Conservation (phyloP, 2,888 invertebrate species). For the Leptogaster cylindrica region DNA sequence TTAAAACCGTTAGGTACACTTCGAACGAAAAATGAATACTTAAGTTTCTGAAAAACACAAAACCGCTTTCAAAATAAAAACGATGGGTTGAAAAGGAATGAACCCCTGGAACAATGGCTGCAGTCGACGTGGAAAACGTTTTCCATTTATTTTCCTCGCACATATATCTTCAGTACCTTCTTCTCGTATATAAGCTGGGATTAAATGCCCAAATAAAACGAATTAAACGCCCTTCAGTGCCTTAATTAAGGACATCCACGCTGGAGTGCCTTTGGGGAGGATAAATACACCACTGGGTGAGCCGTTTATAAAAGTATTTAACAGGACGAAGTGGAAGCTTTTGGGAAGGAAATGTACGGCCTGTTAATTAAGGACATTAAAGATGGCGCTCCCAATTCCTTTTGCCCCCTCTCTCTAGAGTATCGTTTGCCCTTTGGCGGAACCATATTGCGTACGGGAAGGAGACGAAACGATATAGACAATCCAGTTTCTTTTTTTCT, state of each 20-base stretch:
- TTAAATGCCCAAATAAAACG: slow-evolving; percentile 51
- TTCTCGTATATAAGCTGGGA: slow-evolving; percentile 34
- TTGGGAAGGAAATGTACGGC: slow-evolving; percentile 44
- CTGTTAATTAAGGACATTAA: slow-evolving; percentile 48
- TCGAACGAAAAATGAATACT: too few species aligned
- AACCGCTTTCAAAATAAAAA: too few species aligned
- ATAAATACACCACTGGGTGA: slow-evolving; percentile 46
- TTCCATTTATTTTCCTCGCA: neutral
- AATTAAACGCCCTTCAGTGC: slow-evolving; percentile 62
- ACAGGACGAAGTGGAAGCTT: slow-evolving; percentile 43
- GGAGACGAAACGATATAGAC: neutral
- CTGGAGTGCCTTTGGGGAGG: slow-evolving; percentile 31
- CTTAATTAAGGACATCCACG: slow-evolving; percentile 59
- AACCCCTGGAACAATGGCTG: neutral
- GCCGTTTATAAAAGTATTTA: slow-evolving; percentile 47
- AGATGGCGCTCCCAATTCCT: slow-evolving; percentile 41
- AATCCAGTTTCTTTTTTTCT: neutral
- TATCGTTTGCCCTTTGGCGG: neutral
- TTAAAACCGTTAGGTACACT: too few species aligned
- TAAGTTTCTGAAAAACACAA: too few species aligned
- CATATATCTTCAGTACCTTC: neutral
- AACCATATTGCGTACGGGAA: neutral
- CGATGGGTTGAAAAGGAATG: too few species aligned
- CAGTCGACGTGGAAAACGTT: neutral
- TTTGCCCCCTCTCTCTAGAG: neutral